These are phyloP conservation scores for Ostrea denselamellosa DNA, from an alignment of 1,140 invertebrate species.

Conservation along the genomic window DNA sequence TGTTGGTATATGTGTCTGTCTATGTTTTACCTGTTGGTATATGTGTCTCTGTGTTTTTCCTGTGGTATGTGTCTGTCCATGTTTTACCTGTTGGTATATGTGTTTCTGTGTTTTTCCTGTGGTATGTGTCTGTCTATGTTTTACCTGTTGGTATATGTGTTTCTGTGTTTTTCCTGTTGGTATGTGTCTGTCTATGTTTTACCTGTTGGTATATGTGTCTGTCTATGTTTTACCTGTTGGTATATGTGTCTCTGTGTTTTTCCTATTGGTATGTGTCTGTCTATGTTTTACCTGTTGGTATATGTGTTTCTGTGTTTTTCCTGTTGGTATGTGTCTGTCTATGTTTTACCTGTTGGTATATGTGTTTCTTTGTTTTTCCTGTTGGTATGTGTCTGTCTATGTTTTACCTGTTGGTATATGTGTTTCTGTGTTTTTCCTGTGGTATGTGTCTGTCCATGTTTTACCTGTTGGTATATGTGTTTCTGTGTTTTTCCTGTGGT, in stretches of 20 bases:
- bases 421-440: no score
- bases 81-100: conserved; percentile 80
- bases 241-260: no score
- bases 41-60: not conserved
- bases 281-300: not conserved
- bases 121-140: not conserved
- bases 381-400: not conserved
- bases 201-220: not conserved
- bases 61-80: no score
- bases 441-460: not conserved
- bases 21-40: not conserved
- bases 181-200: conserved; percentile 79
- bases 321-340: not conserved
- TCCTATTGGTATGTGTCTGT: no score
- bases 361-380: not conserved
- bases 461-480: conserved; percentile 80
- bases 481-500: conserved; percentile 81
- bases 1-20: not conserved
- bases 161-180: conserved; percentile 79
- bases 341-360: not conserved
- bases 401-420: not conserved
- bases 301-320: not conserved
- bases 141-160: conserved; percentile 79
- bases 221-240: no score
- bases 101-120: conserved; percentile 79